phyloP scores from a whole-genome alignment of 64 coral and sea anemone species.

The Stylophora pistillata region DNA sequence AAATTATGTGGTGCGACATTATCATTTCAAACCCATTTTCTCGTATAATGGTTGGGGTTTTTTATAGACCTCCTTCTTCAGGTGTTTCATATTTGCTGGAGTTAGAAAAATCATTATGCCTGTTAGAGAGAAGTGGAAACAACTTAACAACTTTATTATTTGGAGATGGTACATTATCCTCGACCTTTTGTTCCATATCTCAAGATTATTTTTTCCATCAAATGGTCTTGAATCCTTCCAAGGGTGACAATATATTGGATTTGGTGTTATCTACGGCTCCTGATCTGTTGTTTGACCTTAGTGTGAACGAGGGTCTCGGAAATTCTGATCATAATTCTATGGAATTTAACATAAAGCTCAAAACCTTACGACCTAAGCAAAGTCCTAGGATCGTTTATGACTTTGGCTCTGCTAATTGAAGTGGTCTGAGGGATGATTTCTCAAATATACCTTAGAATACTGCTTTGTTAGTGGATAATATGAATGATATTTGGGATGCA shows the following conservation, averaged over 20 bases:
- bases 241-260: neutral
- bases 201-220: slow-evolving; percentile 9
- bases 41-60: too few relatives aligned
- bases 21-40: too few relatives aligned
- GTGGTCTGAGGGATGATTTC: slow-evolving; percentile 6
- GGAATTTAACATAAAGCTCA: too few relatives aligned
- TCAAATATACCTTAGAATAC: slow-evolving; percentile 25
- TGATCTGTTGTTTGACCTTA: neutral
- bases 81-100: neutral
- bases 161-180: neutral
- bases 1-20: too few relatives aligned
- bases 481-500: too few relatives aligned
- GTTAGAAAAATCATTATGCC: slow-evolving; percentile 14
- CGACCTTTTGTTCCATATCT: neutral
- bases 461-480: neutral
- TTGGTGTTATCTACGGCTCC: slow-evolving; percentile 15
- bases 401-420: slow-evolving; percentile 3
- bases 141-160: neutral
- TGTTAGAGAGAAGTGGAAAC: neutral
- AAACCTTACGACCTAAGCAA: too few relatives aligned
- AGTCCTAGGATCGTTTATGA: neutral
- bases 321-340: too few relatives aligned
- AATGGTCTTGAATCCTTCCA: neutral
- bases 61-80: too few relatives aligned
- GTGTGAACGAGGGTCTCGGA: neutral